Base-by-base conservation (phyloP, 2,113 vertebrate genomes). In the Pleuronectes platessa region DNA sequence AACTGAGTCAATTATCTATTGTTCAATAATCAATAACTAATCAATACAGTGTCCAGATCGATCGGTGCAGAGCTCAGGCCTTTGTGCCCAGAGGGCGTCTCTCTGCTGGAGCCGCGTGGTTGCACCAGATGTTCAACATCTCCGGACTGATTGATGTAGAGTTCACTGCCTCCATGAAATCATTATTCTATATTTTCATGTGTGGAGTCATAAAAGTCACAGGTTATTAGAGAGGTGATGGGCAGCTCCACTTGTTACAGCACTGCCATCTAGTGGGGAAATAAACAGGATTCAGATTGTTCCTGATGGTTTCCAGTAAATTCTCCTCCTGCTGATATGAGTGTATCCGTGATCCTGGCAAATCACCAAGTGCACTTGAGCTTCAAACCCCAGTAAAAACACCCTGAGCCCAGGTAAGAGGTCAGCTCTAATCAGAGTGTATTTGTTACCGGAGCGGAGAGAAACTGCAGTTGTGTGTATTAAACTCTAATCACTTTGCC, bases 231-330 rank as follows among this genome's bases (percentile, higher is more conserved):
- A 10, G 67, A 81, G 70, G 45, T 18, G 63, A 49, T 12, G 20
- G 42, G 27, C 18, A 0, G 24, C 18, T 17, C 58, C 20, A 2
- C 17, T 72, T 60, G 40, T 58, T 20, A 42, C 83, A 68, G 76
- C 76, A 54, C 68, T 89, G 86, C 80, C 88, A 88, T 76, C 90
- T 85, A 78, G 78, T 88, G 90, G 14, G 17, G 47, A 51, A 49
- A 2, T 49, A 20, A n/a, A 20, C 18, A 20, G 17, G 15, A 61
- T 9, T 11, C 51, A 54, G n/a, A 4, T 18, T 17, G 17, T 49
- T 53, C 7, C 17, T 9, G 6, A 5, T 18, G 17, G 15, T 27
- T 31, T 27, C 23, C 21, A 21, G 11, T 24, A 24, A 24, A 24
- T 24, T 24, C 24, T 24, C 24, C 24, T 24, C 24, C 24, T 24